Base-by-base conservation (phyloP, 92 coral and sea anemone genomes). In the Porites lobata region DNA sequence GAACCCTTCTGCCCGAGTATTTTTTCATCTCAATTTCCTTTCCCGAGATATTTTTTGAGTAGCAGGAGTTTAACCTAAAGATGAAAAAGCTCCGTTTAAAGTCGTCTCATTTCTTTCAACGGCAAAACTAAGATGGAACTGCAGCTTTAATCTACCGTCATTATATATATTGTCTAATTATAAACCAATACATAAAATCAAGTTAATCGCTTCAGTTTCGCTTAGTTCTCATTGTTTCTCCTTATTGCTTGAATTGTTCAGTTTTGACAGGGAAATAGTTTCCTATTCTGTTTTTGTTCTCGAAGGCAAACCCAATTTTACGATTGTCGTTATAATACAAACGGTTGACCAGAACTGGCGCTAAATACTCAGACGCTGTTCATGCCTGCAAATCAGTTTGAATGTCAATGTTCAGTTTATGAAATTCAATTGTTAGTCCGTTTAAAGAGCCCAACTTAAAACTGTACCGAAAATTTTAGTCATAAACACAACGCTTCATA, bases 301-400 rank as follows among this genome's bases (percentile, higher is more conserved):
- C 43, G 24, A 15, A 6, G 72, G 13, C 61, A 22, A 67, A 67
- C 9, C 22, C 6, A 10, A 22, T 14, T 67, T 22, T 67, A 10
- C 14, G 14, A 11, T 67, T 22, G 72, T 22, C 72, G 38, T 67
- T 38, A 4, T 4, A 38, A 6, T 26, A 67, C 38, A 50, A 66
- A 72, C 19, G 77, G 15, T 50, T 13, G 38, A 67, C 26, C 58
- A 19, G 26, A 17, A 58, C 57, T 72, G 24, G 77, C 4, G 77
- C 1, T 15, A 50, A 8, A 10, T 12, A 18, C 18, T 32, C 69
- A n/a, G 12, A 64, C 59, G 38, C 54, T 18, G 18, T 64, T 78
- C 32, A 29, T 26, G 19, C 69, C 65, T 79, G 83, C 14, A 80
- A 79, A 79, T 79, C 59, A 52, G 82, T 59, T 59, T 29, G 38